Base-by-base conservation (phyloP, 2,888 invertebrate genomes). In the Agonopterix arenella region DNA sequence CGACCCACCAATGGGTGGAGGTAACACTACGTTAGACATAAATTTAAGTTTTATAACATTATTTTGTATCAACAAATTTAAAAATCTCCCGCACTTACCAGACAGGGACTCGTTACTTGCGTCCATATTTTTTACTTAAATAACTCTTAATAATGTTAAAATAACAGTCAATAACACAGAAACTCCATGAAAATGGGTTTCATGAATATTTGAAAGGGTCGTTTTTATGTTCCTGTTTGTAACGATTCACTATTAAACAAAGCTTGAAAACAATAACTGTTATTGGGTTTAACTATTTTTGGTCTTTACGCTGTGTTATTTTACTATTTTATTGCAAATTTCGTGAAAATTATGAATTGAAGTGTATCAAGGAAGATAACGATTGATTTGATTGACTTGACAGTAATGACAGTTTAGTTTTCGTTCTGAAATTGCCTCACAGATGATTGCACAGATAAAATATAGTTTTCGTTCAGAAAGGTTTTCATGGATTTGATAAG, bases 31-130 rank as follows among this genome's bases (percentile, higher is more conserved):
- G 72, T 68, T 52, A 54, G 38, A 53, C 57, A 53, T 59, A 62
- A 41, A 10, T 16, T 13, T 8, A 37, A 37, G 13, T 11, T 41
- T 38, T 47, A 52, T 49, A 38, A 42, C 8, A 42, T 47, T 45
- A 38, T 45, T 43, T 47, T 18, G 13, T 9, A 46, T 58, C 52
- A 51, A 56, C 40, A 38, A 46, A 52, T 54, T 46, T 45, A 44
- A 10, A 46, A 11, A 44, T 48, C 51, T 28, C 43, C 28, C 7
- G 11, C 52, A 73, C 74, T 66, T 66, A 84, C 88, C 81, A 28
- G 84, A 79, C 56, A 88, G 64, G 36, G 86, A 83, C 63, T 86
- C 85, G 59, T 71, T 84, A 60, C 84, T 84, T 36, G 78, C 73
- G 60, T 88, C 84, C 88, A 88, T 88, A 59, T 63, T 52, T 48